Evolutionary conservation across 2,797 vertebrate species (phyloP).

Genomic region (Luscinia megarhynchos): DNA sequence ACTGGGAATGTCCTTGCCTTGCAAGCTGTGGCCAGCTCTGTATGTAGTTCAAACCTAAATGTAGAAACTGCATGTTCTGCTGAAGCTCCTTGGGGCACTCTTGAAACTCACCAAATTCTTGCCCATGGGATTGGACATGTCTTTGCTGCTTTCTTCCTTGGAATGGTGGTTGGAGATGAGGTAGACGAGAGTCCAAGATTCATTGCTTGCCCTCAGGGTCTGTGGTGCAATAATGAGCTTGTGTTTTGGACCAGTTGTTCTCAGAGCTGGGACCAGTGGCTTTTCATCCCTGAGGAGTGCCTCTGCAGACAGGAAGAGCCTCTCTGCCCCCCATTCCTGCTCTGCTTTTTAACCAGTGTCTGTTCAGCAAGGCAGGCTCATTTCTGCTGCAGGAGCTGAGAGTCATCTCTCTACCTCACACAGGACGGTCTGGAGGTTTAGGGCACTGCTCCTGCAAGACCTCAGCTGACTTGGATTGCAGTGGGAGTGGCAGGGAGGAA

Average conservation of each 20-base stretch:
- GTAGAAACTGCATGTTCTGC: not conserved
- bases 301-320: not conserved
- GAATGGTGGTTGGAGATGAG: not conserved
- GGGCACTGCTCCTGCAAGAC: not conserved
- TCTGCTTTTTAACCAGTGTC: not conserved
- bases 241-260: not conserved
- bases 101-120: not conserved
- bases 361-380: not conserved
- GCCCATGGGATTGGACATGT: not conserved
- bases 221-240: not conserved
- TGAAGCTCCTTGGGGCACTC: not conserved
- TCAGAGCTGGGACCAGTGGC: not conserved
- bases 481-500: not conserved
- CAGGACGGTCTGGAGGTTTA: not conserved
- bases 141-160: not conserved
- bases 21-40: not conserved
- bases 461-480: not conserved
- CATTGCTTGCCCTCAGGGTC: not conserved
- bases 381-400: not conserved
- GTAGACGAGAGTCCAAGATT: not conserved
- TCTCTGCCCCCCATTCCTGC: not conserved
- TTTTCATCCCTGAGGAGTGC: not conserved
- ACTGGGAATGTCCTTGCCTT: not conserved
- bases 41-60: not conserved
- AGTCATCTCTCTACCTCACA: fast-evolving